Base-by-base conservation (phyloP, 2,888 invertebrate species). In the Diaprepes abbreviatus region DNA sequence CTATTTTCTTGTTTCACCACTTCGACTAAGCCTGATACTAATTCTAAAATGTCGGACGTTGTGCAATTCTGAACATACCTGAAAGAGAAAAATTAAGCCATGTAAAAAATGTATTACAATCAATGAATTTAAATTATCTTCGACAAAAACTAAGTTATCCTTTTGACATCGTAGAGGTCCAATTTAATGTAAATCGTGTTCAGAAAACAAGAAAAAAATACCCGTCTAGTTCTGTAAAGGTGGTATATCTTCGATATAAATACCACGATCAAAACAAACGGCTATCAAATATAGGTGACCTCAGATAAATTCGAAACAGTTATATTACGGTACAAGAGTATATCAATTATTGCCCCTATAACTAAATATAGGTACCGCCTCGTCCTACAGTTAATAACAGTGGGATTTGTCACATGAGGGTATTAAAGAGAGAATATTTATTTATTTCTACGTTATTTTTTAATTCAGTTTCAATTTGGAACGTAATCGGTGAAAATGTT, bases 31-130 rank as follows among this genome's bases (percentile, higher is more conserved):
- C 79, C 82, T 0, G 79, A 73, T 3, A 82, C 77, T 43, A 84
- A 79, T 16, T 83, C 83, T 69, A 83, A 74, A 50, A 85, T 78
- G 64, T 83, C 79, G 7, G 77, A 74, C 79, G 84, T 82, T 59
- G 79, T 79, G 57, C 79, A 77, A n/a, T 75, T 76, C 74, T 83
- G 82, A 50, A 83, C 78, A 67, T 79, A 83, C 60, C 83, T 83
- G 60, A 65, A 79, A 79, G 64, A 67, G 54, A 75, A 66, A 45
- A 43, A 24, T n/a, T n/a, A n/a, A n/a, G n/a, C n/a, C n/a, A n/a
- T n/a, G n/a, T n/a, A n/a, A n/a, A n/a, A n/a, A n/a, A n/a, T n/a
- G n/a, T n/a, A n/a, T n/a, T n/a, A n/a, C n/a, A n/a, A n/a, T n/a
- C n/a, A n/a, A n/a, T n/a, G n/a, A n/a, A n/a, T n/a, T n/a, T n/a